Evolutionary conservation across 2,888 invertebrate genomes (phyloP).

Genomic region (Andrena hattorfiana): DNA sequence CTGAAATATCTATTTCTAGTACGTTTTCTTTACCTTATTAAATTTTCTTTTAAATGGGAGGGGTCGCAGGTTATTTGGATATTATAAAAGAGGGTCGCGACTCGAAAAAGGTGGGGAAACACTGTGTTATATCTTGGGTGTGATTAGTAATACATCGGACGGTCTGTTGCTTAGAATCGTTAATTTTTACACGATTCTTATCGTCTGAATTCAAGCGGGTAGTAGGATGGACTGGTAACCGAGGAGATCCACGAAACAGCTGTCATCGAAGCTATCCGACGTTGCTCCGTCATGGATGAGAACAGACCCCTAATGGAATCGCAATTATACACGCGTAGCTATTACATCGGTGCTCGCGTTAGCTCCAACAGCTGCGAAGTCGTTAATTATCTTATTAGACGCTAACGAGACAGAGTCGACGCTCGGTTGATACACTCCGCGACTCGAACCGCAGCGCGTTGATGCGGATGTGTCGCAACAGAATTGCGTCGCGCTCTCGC

Average conservation of each 20-base stretch:
- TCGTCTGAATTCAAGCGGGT: not conserved
- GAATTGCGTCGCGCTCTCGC: slow-evolving; percentile 38
- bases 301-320: slow-evolving; percentile 21
- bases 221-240: not conserved
- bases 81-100: no score
- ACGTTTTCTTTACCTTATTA: no score
- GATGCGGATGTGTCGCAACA: not conserved
- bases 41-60: no score
- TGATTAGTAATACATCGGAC: not conserved
- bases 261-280: not conserved
- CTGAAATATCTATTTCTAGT: no score
- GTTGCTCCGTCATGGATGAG: not conserved
- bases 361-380: slow-evolving; percentile 36
- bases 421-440: slow-evolving; percentile 25
- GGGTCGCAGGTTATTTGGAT: no score
- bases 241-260: not conserved
- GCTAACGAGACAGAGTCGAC: slow-evolving; percentile 49
- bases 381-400: slow-evolving; percentile 62
- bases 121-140: no score
- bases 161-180: not conserved
- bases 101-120: no score
- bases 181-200: no score
- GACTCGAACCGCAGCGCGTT: not conserved
- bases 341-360: slow-evolving; percentile 9
- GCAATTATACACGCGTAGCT: slow-evolving; percentile 4